These are phyloP conservation scores for Anabas testudineus DNA, from an alignment of 2,797 vertebrate genomes.

Conservation along the genomic window DNA sequence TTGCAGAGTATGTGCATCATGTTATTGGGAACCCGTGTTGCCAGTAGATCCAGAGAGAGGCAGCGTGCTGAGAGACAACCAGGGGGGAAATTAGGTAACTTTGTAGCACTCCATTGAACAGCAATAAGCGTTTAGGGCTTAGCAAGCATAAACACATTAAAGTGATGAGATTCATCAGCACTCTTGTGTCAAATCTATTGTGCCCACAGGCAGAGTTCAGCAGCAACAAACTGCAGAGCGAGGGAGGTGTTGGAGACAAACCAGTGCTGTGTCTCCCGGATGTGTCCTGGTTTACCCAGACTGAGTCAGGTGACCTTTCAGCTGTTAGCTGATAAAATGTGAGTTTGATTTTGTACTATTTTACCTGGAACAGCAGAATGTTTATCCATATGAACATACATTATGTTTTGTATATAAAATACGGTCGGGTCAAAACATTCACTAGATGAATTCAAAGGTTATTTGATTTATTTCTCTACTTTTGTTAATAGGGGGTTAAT, in stretches of 20 bases:
- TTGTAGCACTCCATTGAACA: slow-evolving; percentile 87
- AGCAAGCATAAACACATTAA: slow-evolving; percentile 87
- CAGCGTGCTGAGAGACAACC: slow-evolving; percentile 68
- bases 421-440: background rate
- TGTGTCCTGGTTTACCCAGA: slow-evolving; percentile 32
- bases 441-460: background rate
- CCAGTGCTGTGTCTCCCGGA: slow-evolving; percentile 39
- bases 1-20: slow-evolving; percentile 58
- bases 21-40: slow-evolving; percentile 63
- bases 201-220: slow-evolving; percentile 78
- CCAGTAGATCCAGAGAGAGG: slow-evolving; percentile 54
- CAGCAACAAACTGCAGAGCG: slow-evolving; percentile 52
- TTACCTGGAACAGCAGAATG: slow-evolving; percentile 6
- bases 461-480: background rate
- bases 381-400: background rate
- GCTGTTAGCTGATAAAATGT: background rate
- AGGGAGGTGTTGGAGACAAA: slow-evolving; percentile 32
- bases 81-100: slow-evolving; percentile 82
- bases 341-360: background rate
- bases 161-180: slow-evolving; percentile 88
- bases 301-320: slow-evolving; percentile 24
- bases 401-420: background rate
- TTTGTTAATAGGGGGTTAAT: background rate
- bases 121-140: slow-evolving; percentile 85
- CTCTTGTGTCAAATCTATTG: slow-evolving; percentile 85